Evolutionary conservation across 2,113 vertebrate species (phyloP).

Genomic region (Pluvianellus socialis): DNA sequence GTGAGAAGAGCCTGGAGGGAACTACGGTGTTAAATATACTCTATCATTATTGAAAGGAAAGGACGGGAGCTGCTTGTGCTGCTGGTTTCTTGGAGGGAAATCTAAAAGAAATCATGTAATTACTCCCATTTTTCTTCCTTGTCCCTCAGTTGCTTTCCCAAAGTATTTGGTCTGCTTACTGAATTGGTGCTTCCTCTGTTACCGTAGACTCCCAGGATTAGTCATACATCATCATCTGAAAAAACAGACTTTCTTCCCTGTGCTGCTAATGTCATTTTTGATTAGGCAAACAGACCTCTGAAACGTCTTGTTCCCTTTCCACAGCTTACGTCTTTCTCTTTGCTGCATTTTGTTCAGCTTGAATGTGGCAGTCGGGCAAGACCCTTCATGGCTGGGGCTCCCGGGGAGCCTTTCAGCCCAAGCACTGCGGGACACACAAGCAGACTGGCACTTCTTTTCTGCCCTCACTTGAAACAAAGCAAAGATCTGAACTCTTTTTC

Average conservation of each 20-base stretch:
- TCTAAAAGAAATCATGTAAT: conserved; percentile 25
- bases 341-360: background rate
- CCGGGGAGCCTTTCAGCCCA: background rate
- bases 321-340: background rate
- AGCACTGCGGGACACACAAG: background rate
- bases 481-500: background rate
- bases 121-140: background rate
- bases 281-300: background rate
- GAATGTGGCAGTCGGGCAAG: background rate
- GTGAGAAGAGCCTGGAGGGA: background rate
- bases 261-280: background rate
- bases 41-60: background rate
- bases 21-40: background rate
- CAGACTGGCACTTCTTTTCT: background rate
- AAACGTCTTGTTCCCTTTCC: background rate
- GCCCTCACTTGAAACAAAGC: background rate
- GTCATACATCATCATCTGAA: background rate
- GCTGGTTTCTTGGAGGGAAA: background rate
- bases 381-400: background rate
- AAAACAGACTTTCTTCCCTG: background rate
- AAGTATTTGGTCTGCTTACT: background rate
- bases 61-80: background rate
- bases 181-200: background rate
- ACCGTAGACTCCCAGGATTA: background rate
- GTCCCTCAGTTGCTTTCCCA: background rate